Evolutionary conservation across 2,888 invertebrate genomes (phyloP).

Genomic region (Erebia epiphron): DNA sequence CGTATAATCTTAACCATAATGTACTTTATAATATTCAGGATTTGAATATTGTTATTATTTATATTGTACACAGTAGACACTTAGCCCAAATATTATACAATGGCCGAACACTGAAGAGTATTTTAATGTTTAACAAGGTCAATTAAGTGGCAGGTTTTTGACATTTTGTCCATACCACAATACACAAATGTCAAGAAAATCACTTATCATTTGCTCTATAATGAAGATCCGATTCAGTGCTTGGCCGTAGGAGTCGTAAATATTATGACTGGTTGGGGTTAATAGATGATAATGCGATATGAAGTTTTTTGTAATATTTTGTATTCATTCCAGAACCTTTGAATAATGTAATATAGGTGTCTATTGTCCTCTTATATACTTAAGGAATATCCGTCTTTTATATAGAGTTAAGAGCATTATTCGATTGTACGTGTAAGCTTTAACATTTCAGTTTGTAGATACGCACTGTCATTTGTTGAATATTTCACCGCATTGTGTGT

Average conservation of each 20-base stretch:
- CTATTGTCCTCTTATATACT: conserved; percentile 70
- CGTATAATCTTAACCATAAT: conserved; percentile 23
- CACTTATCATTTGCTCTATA: too few relatives aligned
- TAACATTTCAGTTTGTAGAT: conserved; percentile 41
- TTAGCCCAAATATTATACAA: conserved; percentile 28
- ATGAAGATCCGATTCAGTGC: too few relatives aligned
- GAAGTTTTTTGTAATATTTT: conserved; percentile 75
- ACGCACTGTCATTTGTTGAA: conserved; percentile 30
- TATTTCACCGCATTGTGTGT: conserved; percentile 23
- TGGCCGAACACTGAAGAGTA: too few relatives aligned
- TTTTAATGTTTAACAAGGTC: too few relatives aligned
- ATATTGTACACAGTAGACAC: conserved; percentile 54
- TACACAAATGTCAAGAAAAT: too few relatives aligned
- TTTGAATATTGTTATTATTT: conserved; percentile 65
- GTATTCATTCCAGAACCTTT: conserved; percentile 67
- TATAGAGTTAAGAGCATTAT: conserved; percentile 66
- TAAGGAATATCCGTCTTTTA: conserved; percentile 79
- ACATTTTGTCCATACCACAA: too few relatives aligned
- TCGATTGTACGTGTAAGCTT: conserved; percentile 48
- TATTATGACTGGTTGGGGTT: conserved; percentile 26
- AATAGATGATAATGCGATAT: conserved; percentile 42
- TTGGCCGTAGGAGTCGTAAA: conserved; percentile 9
- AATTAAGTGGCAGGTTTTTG: too few relatives aligned
- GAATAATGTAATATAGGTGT: conserved; percentile 69
- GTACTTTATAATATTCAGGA: conserved; percentile 54